A percentile compares a stretch with the other conserved stretches of the same genome.
Conservation (phyloP, 2,797 vertebrate species). For the Lepus oiostolus region DNA sequence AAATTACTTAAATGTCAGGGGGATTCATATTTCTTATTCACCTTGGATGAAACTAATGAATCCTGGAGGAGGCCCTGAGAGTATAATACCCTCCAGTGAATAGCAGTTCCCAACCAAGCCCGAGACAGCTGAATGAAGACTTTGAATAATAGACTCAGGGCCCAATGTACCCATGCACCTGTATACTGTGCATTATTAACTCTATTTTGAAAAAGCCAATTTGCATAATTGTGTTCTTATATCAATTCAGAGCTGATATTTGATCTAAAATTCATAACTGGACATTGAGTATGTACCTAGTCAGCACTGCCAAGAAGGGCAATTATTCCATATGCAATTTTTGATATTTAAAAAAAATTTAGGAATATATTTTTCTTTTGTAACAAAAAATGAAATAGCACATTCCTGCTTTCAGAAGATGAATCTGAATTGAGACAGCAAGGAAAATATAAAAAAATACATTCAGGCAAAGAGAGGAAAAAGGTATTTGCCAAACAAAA, state of each 20-base stretch:
- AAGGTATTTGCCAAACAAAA: background rate
- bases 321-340: background rate
- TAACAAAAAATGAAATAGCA: conserved; percentile 4
- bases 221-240: conserved; percentile 34
- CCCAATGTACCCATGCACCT: background rate
- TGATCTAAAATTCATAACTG: background rate
- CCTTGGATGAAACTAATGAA: conserved; percentile 6
- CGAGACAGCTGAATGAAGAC: background rate
- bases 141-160: background rate
- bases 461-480: background rate
- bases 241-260: conserved; percentile 21
- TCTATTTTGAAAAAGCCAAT: conserved; percentile 44
- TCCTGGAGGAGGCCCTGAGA: background rate
- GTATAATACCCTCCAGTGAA: background rate
- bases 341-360: background rate
- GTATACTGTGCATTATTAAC: background rate
- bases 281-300: background rate
- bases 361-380: background rate
- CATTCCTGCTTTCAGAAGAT: conserved; percentile 27
- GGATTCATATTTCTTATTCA: conserved; percentile 41
- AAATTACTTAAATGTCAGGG: conserved; percentile 51
- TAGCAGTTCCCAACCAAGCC: background rate
- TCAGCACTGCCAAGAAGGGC: background rate
- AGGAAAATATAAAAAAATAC: conserved; percentile 21
- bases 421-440: background rate